Base-by-base conservation (phyloP, 2,797 vertebrate species). In the Botia almorhae region DNA sequence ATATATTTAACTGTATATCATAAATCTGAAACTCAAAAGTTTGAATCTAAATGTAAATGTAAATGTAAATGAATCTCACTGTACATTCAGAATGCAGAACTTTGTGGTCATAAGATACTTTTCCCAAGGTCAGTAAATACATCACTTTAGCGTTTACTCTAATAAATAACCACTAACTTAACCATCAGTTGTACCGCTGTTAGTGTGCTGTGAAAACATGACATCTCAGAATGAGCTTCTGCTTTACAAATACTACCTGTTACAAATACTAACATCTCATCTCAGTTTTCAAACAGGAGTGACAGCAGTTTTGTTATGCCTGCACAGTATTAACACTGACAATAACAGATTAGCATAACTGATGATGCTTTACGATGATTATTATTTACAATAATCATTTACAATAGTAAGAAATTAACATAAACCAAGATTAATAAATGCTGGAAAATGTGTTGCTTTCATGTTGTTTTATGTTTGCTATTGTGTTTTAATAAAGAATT, bases 151-250 rank as follows among this genome's bases (percentile, higher is more conserved):
- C 43, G 36, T 67, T 69, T n/a, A 39, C 19, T 61, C 7, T 53
- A 39, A 78, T 77, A 16, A 67, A 53, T 69, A 77, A 80, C 80
- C 76, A 72, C 76, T 36, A 71, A 74, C 13, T 36, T 46, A 70
- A 46, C 56, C 78, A 67, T 74, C 39, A 76, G 75, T 56, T 82
- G n/a, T 67, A 82, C 82, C 80, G 19, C 17, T 76, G 19, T 39
- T 71, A 63, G 16, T 33, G 14, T 36, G 19, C n/a, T 64, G 51
- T 65, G 13, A 58, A 72, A 55, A 67, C 78, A 56, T 71, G 21
- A 29, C 67, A 81, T 60, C 36, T 21, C 5, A 73, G 13, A n/a
- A 23, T 33, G 16, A 36, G 70, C 48, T 85, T 83, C 80, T 76
- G 71, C 75, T 78, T 85, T 79, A 50, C 12, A 11, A 61, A 12